A percentile compares a stretch with the other conserved stretches of the same genome.
Evolutionary conservation across 2,888 invertebrate genomes (phyloP).

Genomic region (Embidobia sp.): DNA sequence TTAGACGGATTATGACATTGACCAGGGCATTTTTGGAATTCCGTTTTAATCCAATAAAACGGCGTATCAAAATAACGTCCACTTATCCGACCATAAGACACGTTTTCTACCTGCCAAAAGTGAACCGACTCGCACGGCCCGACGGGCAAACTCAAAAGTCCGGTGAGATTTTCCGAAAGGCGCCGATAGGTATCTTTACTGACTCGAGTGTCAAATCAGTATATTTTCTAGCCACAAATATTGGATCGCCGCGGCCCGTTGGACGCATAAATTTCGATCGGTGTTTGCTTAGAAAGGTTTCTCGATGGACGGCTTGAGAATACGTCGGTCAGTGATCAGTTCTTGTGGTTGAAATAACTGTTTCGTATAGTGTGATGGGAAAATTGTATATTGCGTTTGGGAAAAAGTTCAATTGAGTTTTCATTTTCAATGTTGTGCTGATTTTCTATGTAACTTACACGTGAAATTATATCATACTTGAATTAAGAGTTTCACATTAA

Average conservation of each 20-base stretch:
- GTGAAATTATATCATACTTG: too few species aligned
- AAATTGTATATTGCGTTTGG: too few species aligned
- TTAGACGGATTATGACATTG: constrained; percentile 52
- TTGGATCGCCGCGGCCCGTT: background rate
- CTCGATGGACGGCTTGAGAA: too few species aligned
- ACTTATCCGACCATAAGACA: constrained; percentile 41
- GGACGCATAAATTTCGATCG: constrained; percentile 15
- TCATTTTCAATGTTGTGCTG: too few species aligned
- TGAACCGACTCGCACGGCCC: constrained; percentile 21
- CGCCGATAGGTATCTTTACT: constrained; percentile 46
- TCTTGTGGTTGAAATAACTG: too few species aligned
- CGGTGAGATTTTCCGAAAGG: constrained; percentile 32
- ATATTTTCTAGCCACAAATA: constrained; percentile 48
- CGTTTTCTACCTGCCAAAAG: constrained; percentile 48
- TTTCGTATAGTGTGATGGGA: too few species aligned
- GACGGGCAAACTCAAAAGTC: constrained; percentile 25
- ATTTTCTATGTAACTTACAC: too few species aligned
- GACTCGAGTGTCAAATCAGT: constrained; percentile 46
- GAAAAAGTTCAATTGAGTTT: too few species aligned
- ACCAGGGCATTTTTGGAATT: constrained; percentile 43
- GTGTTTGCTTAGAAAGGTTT: constrained; percentile 26
- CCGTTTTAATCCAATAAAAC: constrained; percentile 46
- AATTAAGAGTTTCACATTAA: too few species aligned
- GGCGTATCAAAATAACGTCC: constrained; percentile 46
- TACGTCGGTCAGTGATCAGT: background rate